Evolutionary conservation across 2,113 vertebrate genomes (phyloP).

Genomic region (Oceanites oceanicus): DNA sequence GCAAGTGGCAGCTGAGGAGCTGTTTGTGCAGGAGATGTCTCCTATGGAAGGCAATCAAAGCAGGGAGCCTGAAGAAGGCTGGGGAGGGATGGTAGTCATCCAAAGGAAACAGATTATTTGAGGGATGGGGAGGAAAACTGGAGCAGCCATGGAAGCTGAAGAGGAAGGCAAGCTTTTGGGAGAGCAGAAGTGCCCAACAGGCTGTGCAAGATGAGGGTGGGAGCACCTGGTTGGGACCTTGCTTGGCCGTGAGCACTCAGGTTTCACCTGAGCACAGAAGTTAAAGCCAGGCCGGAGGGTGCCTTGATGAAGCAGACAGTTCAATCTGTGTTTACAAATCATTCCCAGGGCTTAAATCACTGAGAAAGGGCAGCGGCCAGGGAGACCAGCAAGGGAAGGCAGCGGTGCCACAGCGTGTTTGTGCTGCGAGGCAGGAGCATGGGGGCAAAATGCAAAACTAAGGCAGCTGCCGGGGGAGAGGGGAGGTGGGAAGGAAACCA

Average conservation of each 20-base stretch:
- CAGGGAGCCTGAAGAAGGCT: background rate
- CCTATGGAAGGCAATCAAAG: background rate
- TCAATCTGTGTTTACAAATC: background rate
- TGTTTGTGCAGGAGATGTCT: background rate
- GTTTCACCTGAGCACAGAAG: background rate
- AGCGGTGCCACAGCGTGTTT: background rate
- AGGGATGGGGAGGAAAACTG: background rate
- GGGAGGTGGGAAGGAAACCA: background rate
- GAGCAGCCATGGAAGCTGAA: background rate
- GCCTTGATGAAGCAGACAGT: background rate
- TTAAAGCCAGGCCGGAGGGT: background rate
- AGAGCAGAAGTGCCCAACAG: background rate
- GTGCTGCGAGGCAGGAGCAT: accelerated
- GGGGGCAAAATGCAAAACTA: background rate
- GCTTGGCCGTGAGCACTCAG: background rate
- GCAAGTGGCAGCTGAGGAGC: background rate
- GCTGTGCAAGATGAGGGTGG: background rate
- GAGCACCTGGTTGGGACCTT: background rate
- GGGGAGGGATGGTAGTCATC: background rate
- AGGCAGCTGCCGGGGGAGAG: background rate
- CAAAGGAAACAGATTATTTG: background rate
- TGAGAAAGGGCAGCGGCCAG: background rate
- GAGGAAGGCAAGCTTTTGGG: background rate
- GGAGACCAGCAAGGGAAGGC: background rate
- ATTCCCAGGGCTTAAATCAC: background rate